A percentile compares a stretch with the other conserved stretches of the same genome.
Evolutionary conservation across 1,140 invertebrate genomes (phyloP).

Genomic region (Drosophila kanapiae): DNA sequence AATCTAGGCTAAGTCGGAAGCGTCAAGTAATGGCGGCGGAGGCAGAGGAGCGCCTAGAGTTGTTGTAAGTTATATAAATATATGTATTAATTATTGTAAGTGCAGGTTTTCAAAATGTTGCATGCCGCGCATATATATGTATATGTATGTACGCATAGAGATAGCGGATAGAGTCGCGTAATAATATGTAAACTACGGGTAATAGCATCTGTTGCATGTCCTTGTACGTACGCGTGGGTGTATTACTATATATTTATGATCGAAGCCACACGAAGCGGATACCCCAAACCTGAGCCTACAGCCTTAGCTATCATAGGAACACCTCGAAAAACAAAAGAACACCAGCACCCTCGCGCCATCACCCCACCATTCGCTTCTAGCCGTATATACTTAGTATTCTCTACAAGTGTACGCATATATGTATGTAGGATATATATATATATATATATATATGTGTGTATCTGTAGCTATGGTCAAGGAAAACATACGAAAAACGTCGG

Average conservation of each 20-base stretch:
- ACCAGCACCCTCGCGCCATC: slow-evolving; percentile 13
- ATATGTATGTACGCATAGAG: slow-evolving; percentile 10
- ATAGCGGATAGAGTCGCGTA: slow-evolving; percentile 15
- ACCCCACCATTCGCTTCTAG: slow-evolving; percentile 32
- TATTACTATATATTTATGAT: slow-evolving; percentile 38
- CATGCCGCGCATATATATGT: slow-evolving; percentile 17
- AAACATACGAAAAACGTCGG: background rate
- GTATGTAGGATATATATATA: background rate
- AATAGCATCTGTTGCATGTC: slow-evolving; percentile 54
- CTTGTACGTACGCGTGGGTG: slow-evolving; percentile 25
- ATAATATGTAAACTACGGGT: slow-evolving; percentile 58
- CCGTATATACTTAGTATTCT: slow-evolving; percentile 20
- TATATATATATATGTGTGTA: slow-evolving; percentile 10
- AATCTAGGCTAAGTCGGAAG: slow-evolving; percentile 51
- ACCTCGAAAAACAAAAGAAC: background rate
- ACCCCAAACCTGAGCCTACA: slow-evolving; percentile 36
- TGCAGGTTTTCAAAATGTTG: slow-evolving; percentile 68
- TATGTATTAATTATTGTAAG: slow-evolving; percentile 38
- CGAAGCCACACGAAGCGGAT: slow-evolving; percentile 16
- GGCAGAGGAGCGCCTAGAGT: slow-evolving; percentile 10
- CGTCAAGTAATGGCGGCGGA: slow-evolving; percentile 12
- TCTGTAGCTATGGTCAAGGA: slow-evolving; percentile 30
- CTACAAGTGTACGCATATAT: slow-evolving; percentile 7
- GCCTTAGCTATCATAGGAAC: slow-evolving; percentile 42
- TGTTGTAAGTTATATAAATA: slow-evolving; percentile 23